These are phyloP conservation scores for Aplysina aerophoba DNA, from an alignment of 37 sponge, comb jelly and placozoan genomes.

Conservation along the genomic window DNA sequence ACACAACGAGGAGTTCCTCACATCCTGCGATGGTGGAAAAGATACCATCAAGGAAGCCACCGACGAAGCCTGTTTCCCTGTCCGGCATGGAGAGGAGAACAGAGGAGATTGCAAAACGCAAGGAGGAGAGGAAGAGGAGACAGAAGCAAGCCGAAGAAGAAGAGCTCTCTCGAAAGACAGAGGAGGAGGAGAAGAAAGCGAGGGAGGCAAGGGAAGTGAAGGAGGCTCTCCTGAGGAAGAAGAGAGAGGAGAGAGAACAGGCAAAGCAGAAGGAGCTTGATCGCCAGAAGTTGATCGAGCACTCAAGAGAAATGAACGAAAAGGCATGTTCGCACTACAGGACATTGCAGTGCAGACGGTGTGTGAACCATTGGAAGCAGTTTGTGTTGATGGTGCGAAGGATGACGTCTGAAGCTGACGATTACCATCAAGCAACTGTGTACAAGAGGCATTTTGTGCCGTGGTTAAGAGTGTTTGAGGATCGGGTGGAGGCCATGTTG, in stretches of 20 bases:
- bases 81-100: conserved; percentile 67
- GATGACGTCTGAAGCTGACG: not conserved
- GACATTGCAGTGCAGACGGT: not conserved
- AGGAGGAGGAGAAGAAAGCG: conserved; percentile 54
- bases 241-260: conserved; percentile 58
- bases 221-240: conserved; percentile 35
- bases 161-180: not conserved
- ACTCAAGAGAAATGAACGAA: not conserved
- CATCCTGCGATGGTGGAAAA: too few relatives aligned
- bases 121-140: conserved; percentile 48
- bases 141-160: conserved; percentile 46
- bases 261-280: conserved; percentile 54
- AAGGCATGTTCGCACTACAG: not conserved
- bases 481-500: not conserved
- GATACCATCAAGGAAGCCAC: not conserved
- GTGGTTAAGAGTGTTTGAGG: conserved; percentile 18
- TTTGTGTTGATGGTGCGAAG: not conserved
- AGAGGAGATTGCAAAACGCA: conserved; percentile 56
- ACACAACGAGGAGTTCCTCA: too few relatives aligned
- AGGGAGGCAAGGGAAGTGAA: conserved; percentile 44
- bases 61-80: not conserved
- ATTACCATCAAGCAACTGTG: not conserved
- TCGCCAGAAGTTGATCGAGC: not conserved
- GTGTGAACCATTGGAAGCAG: conserved; percentile 5
- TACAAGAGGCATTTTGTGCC: not conserved